These are phyloP conservation scores for Pelmatolapia mariae DNA, from an alignment of 2,113 vertebrate genomes.

Conservation along the genomic window DNA sequence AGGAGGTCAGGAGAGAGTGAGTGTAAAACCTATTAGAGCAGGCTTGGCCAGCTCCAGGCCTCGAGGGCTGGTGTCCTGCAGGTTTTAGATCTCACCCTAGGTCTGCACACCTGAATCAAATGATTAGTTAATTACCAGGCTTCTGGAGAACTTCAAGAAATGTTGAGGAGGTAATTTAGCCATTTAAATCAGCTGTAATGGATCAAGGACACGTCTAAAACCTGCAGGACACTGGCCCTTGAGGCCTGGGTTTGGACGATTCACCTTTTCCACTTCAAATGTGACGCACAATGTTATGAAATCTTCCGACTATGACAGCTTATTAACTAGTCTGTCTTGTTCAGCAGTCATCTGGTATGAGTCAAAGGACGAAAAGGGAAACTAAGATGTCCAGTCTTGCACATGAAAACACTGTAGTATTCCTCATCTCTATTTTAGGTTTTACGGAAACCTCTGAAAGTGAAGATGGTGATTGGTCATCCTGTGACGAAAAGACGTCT, in stretches of 20 bases:
- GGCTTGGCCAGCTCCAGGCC: neutral
- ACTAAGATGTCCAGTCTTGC: neutral
- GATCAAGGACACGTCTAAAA: fast-evolving
- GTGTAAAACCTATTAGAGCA: neutral
- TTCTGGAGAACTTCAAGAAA: neutral
- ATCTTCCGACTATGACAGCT: neutral
- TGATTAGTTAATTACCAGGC: neutral
- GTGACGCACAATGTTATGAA: neutral
- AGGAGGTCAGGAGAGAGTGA: neutral
- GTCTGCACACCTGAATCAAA: neutral
- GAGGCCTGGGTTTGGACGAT: neutral
- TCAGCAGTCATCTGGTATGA: neutral
- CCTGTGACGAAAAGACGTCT: neutral
- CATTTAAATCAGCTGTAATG: neutral
- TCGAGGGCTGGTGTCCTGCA: fast-evolving
- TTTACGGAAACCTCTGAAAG: neutral
- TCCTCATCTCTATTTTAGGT: neutral
- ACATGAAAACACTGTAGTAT: neutral
- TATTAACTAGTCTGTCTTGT: conserved; percentile 13
- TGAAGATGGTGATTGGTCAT: neutral
- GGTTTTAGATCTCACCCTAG: neutral
- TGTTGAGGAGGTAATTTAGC: neutral
- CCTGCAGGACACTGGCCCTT: neutral
- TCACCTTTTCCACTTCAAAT: neutral
- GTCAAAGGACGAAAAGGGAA: conserved; percentile 22